Evolutionary conservation across 2,797 vertebrate genomes (phyloP).

Genomic region (Orientallactaga sibirica): DNA sequence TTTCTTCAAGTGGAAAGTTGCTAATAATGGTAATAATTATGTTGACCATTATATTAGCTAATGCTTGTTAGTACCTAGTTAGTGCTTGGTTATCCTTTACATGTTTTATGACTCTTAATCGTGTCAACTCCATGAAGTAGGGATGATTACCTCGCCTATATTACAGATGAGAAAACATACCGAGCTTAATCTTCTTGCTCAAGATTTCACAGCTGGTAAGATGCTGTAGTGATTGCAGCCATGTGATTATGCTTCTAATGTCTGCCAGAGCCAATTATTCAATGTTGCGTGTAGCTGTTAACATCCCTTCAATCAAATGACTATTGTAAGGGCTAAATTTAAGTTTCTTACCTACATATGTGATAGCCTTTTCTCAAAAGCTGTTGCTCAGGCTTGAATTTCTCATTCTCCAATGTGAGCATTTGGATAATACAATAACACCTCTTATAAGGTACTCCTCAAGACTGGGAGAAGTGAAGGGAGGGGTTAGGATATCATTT

Average conservation of each 20-base stretch:
- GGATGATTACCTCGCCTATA: neutral
- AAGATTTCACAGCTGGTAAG: neutral
- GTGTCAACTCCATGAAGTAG: neutral
- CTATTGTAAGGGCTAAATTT: slow-evolving; percentile 32
- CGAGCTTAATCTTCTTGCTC: slow-evolving; percentile 44
- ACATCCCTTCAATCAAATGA: slow-evolving; percentile 26
- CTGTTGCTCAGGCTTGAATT: slow-evolving; percentile 54
- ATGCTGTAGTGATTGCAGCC: neutral
- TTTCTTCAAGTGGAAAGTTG: neutral
- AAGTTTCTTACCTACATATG: slow-evolving; percentile 34
- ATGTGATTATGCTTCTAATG: slow-evolving; percentile 12
- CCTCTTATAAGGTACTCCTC: slow-evolving; percentile 67
- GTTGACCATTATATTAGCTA: neutral
- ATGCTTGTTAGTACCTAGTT: neutral
- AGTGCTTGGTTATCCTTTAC: neutral
- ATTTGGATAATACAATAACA: slow-evolving; percentile 75
- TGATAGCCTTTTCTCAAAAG: slow-evolving; percentile 53
- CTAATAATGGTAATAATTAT: slow-evolving; percentile 30
- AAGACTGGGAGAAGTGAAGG: slow-evolving; percentile 63
- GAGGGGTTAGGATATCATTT: slow-evolving; percentile 74
- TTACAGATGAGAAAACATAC: neutral
- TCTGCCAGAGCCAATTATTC: slow-evolving; percentile 40
- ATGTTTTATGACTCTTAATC: slow-evolving; percentile 14
- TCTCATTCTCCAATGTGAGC: slow-evolving; percentile 62
- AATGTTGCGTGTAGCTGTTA: slow-evolving; percentile 46